A percentile compares a stretch with the other conserved stretches of the same genome.
These are phyloP conservation scores for Chrysotoxum bicinctum DNA, from an alignment of 2,888 invertebrate species.

Conservation along the genomic window DNA sequence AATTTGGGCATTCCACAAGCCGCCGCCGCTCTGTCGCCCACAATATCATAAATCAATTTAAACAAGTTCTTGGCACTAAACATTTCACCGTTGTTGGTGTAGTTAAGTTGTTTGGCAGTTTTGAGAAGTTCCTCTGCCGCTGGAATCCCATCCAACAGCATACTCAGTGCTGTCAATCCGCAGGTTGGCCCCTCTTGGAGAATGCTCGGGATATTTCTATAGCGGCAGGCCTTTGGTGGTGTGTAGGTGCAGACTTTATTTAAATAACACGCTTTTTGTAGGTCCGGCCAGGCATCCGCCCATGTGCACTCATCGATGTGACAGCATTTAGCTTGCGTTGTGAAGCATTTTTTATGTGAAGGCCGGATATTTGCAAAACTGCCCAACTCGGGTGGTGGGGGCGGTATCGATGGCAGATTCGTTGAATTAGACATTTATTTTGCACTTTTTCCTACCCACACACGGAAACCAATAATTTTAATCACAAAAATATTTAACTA, in stretches of 20 bases:
- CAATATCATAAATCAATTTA: constrained; percentile 78
- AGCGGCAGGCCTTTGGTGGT: constrained; percentile 83
- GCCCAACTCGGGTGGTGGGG: constrained; percentile 49
- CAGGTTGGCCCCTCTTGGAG: constrained; percentile 87
- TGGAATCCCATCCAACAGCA: constrained; percentile 86
- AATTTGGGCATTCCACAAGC: constrained; percentile 41
- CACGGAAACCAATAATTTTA: neutral
- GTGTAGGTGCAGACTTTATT: constrained; percentile 83
- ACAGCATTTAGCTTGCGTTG: constrained; percentile 27
- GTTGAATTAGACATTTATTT: constrained; percentile 53
- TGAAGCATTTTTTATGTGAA: neutral
- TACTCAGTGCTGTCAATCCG: constrained; percentile 92
- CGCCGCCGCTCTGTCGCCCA: constrained; percentile 48
- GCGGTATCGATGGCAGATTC: constrained; percentile 43
- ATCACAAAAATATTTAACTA: neutral
- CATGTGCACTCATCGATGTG: constrained; percentile 83
- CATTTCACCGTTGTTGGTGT: constrained; percentile 94
- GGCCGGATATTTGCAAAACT: neutral
- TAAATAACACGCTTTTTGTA: constrained; percentile 84
- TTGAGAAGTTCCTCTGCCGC: constrained; percentile 84
- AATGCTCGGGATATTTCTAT: constrained; percentile 78
- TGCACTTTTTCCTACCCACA: constrained; percentile 3
- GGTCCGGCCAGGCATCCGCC: constrained; percentile 83
- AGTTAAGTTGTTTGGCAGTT: constrained; percentile 85
- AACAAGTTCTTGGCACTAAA: constrained; percentile 89